Evolutionary conservation across 2,888 invertebrate genomes (phyloP), one percentile per base, ranked within the genome.

Genomic region (Eueremaeus valkanovi): DNA sequence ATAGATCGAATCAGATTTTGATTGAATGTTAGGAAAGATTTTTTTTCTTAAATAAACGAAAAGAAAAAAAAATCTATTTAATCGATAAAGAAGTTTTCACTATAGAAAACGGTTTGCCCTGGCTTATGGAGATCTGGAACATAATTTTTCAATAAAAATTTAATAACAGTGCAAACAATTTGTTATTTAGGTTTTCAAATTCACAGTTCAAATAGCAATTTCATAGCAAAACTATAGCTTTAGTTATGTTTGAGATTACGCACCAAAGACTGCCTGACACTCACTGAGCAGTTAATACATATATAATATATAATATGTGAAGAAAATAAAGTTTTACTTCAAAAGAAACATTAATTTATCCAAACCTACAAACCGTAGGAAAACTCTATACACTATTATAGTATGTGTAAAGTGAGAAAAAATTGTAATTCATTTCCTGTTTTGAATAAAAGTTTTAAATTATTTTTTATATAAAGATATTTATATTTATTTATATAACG

Each of bases 211-310:
- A 3, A 24, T 45, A 36, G 5, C 11, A 6, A 51, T 16, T 1
- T 6, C 8, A 24, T 45, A 36, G 5, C 11, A 6, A 51, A 51
- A 9, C 5, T 21, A 51, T 51, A 16, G 18, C 51, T 51, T 51
- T 9, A 9, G 51, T 6, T 51, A 6, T 51, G n/a, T 5, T 51
- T 9, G 36, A 36, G 6, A 36, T 36, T 33, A 5, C 6, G 63
- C 63, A 63, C 63, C 63, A 63, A 63, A 63, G 63, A 63, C 63
- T 63, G 63, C 33, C 63, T 63, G 63, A 63, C 63, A 63, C 63
- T 63, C 31, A 63, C 31, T 27, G 33, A 55, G 27, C 31, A 31
- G 13, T 63, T 31, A 5, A 31, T 55, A 55, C n/a, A 55, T 24
- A 21, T 8, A 24, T 27, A 27, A 55, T 6, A 8, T 27, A 55